Conservation (phyloP, 53 echinoderm and acorn worm genomes). For the Astropecten irregularis region DNA sequence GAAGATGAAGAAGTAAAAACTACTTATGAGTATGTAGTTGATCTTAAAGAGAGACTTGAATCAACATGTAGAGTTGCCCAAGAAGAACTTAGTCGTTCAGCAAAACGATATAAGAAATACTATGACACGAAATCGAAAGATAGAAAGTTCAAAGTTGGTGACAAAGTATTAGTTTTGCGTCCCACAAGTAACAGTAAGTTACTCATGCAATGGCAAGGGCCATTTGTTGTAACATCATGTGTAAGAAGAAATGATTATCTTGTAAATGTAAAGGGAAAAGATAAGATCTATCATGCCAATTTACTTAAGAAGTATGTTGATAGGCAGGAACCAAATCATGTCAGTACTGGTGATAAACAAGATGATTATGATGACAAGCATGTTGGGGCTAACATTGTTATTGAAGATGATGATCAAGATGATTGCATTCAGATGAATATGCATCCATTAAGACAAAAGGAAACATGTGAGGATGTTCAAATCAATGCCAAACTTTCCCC, state of each 20-base stretch:
- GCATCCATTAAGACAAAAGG: background rate
- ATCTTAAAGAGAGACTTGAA: slow-evolving; percentile 55
- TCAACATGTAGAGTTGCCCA: no score
- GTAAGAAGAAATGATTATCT: background rate
- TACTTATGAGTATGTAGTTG: slow-evolving; percentile 67
- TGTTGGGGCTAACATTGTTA: background rate
- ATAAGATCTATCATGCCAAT: slow-evolving; percentile 14
- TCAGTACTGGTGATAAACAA: background rate
- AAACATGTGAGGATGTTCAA: background rate
- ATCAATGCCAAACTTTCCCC: background rate
- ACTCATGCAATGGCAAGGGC: no score
- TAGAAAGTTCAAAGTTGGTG: slow-evolving; percentile 48
- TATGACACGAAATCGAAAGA: no score
- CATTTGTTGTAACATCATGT: background rate
- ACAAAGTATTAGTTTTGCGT: slow-evolving; percentile 34
- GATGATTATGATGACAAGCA: background rate
- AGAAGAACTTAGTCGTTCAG: background rate
- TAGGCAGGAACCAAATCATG: background rate
- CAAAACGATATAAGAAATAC: background rate
- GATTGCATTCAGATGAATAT: background rate
- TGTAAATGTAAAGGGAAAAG: no score
- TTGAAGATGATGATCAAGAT: slow-evolving; percentile 9
- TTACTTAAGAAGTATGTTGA: slow-evolving; percentile 8
- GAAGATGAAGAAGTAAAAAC: slow-evolving; percentile 46
- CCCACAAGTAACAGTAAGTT: slow-evolving; percentile 65